These are phyloP conservation scores for Onychorhynchus coronatus DNA, from an alignment of 2,113 vertebrate species.

Conservation along the genomic window DNA sequence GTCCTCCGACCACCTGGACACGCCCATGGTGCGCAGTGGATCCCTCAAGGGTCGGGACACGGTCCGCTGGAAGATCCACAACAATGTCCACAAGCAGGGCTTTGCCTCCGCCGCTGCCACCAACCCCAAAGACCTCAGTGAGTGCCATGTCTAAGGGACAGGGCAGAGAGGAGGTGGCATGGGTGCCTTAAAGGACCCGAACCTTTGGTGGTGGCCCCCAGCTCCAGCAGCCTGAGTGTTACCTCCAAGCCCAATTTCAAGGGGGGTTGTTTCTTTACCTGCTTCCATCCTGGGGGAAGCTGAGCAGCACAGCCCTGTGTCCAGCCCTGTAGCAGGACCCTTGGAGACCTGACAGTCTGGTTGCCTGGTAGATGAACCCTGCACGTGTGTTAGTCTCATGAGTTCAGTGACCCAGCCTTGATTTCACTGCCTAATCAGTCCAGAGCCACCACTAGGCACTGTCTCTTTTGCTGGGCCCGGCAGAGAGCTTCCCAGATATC, in stretches of 20 bases:
- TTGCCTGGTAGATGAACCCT: accelerated
- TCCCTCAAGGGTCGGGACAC: conserved; percentile 86
- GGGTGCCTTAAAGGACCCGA: accelerated
- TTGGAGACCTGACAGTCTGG: neutral
- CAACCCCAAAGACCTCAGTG: conserved; percentile 85
- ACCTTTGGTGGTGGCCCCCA: neutral
- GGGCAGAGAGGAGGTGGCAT: accelerated
- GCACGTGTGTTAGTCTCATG: neutral
- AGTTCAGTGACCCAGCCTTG: neutral
- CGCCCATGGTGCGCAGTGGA: conserved; percentile 86
- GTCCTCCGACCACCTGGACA: conserved; percentile 89
- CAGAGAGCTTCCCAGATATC: neutral
- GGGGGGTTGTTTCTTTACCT: neutral
- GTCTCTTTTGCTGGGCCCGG: neutral
- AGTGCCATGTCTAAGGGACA: neutral
- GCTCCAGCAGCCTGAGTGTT: neutral
- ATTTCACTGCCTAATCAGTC: neutral
- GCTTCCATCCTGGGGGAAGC: neutral
- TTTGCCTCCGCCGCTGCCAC: conserved; percentile 63
- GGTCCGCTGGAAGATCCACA: conserved; percentile 91
- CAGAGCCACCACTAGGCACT: neutral
- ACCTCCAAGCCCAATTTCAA: neutral
- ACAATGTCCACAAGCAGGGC: conserved; percentile 85
- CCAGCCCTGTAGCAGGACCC: neutral
- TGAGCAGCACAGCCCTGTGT: neutral